Percentiles rank a stretch among this genome's conserved stretches.
These are phyloP conservation scores for Nautilus pompilius DNA, from an alignment of 1,140 invertebrate species.

Conservation along the genomic window DNA sequence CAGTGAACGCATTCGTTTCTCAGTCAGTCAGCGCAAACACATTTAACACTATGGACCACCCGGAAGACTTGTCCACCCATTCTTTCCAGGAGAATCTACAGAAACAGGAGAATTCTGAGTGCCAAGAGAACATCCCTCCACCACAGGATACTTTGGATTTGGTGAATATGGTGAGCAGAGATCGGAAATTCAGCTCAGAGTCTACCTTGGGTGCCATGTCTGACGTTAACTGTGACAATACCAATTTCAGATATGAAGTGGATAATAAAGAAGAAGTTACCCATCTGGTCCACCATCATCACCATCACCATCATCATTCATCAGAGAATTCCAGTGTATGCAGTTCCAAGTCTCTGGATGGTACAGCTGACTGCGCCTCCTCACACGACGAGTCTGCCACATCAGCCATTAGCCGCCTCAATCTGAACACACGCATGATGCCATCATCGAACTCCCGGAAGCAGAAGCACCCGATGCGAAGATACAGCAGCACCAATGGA, in stretches of 20 bases:
- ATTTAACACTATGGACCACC: constrained; percentile 1
- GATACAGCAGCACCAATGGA: constrained; percentile 34
- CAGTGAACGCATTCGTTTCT: neutral
- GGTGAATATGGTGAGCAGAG: neutral
- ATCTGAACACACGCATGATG: constrained; percentile 43
- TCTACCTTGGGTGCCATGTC: neutral
- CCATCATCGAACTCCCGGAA: constrained; percentile 26
- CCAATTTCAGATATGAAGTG: neutral
- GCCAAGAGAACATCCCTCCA: constrained; percentile 2
- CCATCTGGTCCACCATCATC: too few relatives aligned
- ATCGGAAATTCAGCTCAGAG: constrained; percentile 1
- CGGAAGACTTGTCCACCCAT: constrained; percentile 1
- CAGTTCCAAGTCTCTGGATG: constrained; percentile 1
- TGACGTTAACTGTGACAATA: neutral
- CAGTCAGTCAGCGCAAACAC: neutral
- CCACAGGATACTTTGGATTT: neutral
- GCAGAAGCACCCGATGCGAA: constrained; percentile 45
- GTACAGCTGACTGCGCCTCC: neutral
- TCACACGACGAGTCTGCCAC: neutral
- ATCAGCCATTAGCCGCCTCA: constrained; percentile 25
- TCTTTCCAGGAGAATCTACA: constrained; percentile 1
- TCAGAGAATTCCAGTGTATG: constrained; percentile 2
- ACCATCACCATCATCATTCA: neutral
- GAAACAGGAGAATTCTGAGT: neutral
- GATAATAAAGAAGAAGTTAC: too few relatives aligned